These are phyloP conservation scores for Zaprionus ornatus DNA, from an alignment of 1,140 invertebrate species.

Conservation along the genomic window DNA sequence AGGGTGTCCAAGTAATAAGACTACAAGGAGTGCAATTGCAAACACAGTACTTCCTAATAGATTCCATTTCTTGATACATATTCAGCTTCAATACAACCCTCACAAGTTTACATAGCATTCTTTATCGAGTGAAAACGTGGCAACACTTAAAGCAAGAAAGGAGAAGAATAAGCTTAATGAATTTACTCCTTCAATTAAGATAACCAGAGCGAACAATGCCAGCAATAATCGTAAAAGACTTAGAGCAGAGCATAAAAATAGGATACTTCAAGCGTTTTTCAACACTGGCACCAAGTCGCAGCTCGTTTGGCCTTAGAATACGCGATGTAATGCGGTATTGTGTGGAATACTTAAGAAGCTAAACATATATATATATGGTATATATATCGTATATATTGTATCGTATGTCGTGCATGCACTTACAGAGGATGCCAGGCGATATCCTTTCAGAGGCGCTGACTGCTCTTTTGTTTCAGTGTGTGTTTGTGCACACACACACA, in stretches of 20 bases:
- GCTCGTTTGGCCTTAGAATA: too few species aligned
- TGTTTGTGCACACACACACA: neutral
- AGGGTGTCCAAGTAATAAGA: too few species aligned
- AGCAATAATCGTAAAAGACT: neutral
- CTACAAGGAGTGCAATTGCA: too few species aligned
- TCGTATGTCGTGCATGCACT: constrained; percentile 42
- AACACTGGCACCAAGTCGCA: neutral
- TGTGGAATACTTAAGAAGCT: constrained; percentile 18
- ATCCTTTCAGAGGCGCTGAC: constrained; percentile 60
- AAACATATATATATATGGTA: constrained; percentile 4
- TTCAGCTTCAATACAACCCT: too few species aligned
- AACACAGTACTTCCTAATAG: too few species aligned
- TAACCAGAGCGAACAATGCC: neutral
- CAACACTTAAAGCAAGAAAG: too few species aligned
- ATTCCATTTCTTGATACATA: too few species aligned
- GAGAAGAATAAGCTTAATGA: too few species aligned
- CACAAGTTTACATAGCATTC: neutral
- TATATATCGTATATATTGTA: constrained; percentile 2
- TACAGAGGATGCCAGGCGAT: constrained; percentile 49
- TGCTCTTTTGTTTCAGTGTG: constrained; percentile 48
- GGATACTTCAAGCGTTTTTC: neutral
- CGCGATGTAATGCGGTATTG: constrained; percentile 6
- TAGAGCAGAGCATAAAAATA: neutral
- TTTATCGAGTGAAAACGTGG: neutral
- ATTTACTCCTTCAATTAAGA: too few species aligned